phyloP scores from a whole-genome alignment of 2,888 invertebrate species.

The Trissolcus japonicus region DNA sequence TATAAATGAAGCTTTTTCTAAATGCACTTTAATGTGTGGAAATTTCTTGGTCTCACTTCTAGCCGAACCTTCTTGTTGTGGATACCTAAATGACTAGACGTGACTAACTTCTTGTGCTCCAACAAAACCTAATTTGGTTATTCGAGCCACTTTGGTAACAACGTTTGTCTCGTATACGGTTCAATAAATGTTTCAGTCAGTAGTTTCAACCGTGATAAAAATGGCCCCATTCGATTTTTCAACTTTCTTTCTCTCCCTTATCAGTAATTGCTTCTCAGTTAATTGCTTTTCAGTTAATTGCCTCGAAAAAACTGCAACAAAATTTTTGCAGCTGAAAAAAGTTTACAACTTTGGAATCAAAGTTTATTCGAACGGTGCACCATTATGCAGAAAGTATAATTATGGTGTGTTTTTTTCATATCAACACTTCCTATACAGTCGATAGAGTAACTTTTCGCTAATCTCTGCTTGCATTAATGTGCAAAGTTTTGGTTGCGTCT shows the following conservation, averaged over 20 bases:
- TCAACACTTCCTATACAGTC: conserved; percentile 49
- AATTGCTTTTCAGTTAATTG: no score
- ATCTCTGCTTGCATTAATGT: conserved; percentile 53
- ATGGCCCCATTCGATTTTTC: conserved; percentile 66
- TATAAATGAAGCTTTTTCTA: conserved; percentile 9
- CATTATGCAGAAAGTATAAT: conserved; percentile 30
- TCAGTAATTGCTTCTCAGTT: no score
- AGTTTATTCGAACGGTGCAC: conserved; percentile 39
- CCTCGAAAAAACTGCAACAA: no score
- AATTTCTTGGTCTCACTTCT: no score
- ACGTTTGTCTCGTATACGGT: conserved; percentile 63
- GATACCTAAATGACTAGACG: conserved; percentile 52
- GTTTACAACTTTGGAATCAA: conserved; percentile 9
- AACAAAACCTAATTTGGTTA: conserved; percentile 61
- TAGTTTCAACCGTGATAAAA: conserved; percentile 63
- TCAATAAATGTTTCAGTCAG: conserved; percentile 62
- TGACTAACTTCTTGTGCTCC: conserved; percentile 54
- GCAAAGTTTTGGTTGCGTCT: conserved; percentile 38
- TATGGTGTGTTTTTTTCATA: conserved; percentile 40
- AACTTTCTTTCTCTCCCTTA: conserved; percentile 54
- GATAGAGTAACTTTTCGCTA: conserved; percentile 54
- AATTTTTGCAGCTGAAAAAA: not conserved
- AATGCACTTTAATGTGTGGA: not conserved
- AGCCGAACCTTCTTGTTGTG: conserved; percentile 34
- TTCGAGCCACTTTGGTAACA: conserved; percentile 62